Evolutionary conservation across 1,140 invertebrate species (phyloP).

Genomic region (Drosophila varians): DNA sequence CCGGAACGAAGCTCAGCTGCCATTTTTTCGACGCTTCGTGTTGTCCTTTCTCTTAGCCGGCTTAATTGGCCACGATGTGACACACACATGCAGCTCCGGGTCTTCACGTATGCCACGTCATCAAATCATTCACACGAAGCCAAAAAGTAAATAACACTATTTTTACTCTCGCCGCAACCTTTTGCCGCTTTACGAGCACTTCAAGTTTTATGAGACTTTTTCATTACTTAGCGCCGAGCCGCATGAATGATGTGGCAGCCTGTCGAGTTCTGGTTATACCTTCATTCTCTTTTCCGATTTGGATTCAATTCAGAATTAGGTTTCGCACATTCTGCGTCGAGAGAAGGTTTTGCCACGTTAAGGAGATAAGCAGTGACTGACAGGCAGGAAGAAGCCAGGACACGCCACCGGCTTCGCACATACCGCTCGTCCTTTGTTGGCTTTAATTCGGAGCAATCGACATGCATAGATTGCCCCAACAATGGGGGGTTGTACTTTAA

Average conservation of each 20-base stretch:
- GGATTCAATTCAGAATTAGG: slow-evolving; percentile 28
- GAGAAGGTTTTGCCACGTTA: slow-evolving; percentile 63
- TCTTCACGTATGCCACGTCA: slow-evolving; percentile 9
- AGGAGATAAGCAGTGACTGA: slow-evolving; percentile 51
- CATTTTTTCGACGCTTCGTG: slow-evolving; percentile 25
- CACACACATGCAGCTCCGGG: slow-evolving; percentile 34
- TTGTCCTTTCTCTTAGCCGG: slow-evolving; percentile 53
- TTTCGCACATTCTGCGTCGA: slow-evolving; percentile 51
- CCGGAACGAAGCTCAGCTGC: slow-evolving; percentile 27
- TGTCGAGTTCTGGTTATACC: slow-evolving; percentile 13
- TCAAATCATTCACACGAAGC: slow-evolving; percentile 50
- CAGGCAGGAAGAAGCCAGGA: slow-evolving; percentile 20
- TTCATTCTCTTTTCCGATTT: slow-evolving; percentile 7
- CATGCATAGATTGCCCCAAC: slow-evolving; percentile 1
- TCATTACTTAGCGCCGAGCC: slow-evolving; percentile 36
- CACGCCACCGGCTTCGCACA: slow-evolving; percentile 28
- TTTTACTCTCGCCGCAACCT: slow-evolving; percentile 21
- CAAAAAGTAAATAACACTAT: slow-evolving; percentile 26
- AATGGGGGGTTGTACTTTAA: slow-evolving; percentile 4
- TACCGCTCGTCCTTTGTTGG: slow-evolving; percentile 23
- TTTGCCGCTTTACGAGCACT: slow-evolving; percentile 34
- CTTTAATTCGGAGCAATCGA: slow-evolving; percentile 41
- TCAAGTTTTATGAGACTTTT: slow-evolving; percentile 47
- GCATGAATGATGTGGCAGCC: slow-evolving; percentile 42
- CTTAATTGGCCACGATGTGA: slow-evolving; percentile 68